A percentile compares a stretch with the other conserved stretches of the same genome.
Evolutionary conservation across 1,140 invertebrate genomes (phyloP).

Genomic region (Trichomalopsis sarcophagae): DNA sequence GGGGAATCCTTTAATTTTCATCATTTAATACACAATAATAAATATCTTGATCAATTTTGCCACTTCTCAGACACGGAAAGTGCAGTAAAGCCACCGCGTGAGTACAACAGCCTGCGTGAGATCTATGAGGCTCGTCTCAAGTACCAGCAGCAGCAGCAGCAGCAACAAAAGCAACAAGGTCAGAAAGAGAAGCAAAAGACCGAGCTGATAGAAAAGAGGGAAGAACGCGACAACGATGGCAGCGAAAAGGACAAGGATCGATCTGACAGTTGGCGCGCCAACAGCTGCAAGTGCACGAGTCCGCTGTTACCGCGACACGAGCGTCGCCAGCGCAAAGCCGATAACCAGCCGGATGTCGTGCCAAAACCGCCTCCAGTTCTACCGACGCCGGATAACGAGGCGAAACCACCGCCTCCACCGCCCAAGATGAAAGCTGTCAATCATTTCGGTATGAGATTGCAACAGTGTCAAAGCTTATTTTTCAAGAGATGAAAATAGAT

Average conservation of each 20-base stretch:
- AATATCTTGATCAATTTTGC: background rate
- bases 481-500: background rate
- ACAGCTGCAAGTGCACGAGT: slow-evolving; percentile 34
- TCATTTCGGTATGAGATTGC: background rate
- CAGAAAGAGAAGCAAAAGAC: slow-evolving; percentile 50
- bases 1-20: too few species aligned
- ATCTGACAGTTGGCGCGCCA: background rate
- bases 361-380: slow-evolving; percentile 72
- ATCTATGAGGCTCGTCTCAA: slow-evolving; percentile 80
- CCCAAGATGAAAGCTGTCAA: background rate
- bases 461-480: too few species aligned
- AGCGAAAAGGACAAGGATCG: background rate
- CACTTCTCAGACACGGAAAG: background rate
- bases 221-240: background rate
- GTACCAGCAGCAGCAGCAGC: slow-evolving; percentile 63
- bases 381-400: background rate
- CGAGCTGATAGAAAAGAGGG: background rate
- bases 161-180: slow-evolving; percentile 44
- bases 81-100: slow-evolving; percentile 61
- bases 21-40: too few species aligned
- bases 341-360: slow-evolving; percentile 79
- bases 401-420: slow-evolving; percentile 53
- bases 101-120: slow-evolving; percentile 82
- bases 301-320: slow-evolving; percentile 78
- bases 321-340: slow-evolving; percentile 77